Conservation (phyloP, 2,113 vertebrate species). For the Petroica traversi region DNA sequence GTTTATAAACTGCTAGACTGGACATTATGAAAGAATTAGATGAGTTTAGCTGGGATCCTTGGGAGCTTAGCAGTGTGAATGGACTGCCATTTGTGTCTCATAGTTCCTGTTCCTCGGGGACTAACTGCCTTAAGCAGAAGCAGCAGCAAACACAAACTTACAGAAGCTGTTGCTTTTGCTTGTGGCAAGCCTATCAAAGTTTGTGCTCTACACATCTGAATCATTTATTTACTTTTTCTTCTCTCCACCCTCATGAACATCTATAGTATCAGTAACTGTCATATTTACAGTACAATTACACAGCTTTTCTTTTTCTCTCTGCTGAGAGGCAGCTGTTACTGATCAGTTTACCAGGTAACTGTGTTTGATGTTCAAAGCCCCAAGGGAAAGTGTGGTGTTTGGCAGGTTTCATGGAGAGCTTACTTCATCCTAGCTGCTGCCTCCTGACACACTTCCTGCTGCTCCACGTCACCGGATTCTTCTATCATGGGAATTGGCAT, state of each 20-base stretch:
- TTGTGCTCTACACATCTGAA: background rate
- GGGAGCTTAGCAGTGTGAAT: background rate
- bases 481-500: background rate
- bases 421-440: background rate
- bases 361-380: background rate
- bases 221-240: background rate
- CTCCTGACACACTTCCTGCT: background rate
- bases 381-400: background rate
- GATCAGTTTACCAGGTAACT: background rate
- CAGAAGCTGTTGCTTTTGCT: background rate
- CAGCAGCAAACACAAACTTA: background rate
- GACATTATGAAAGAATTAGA: background rate
- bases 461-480: accelerated
- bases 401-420: background rate
- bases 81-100: background rate
- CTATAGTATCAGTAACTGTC: background rate
- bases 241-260: background rate
- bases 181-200: background rate
- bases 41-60: background rate
- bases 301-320: background rate
- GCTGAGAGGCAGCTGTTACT: background rate
- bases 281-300: background rate
- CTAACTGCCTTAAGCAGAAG: background rate
- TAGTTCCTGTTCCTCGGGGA: background rate
- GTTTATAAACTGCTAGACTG: background rate